phyloP scores from a whole-genome alignment of 2,888 invertebrate genomes.

The Plagodis pulveraria region DNA sequence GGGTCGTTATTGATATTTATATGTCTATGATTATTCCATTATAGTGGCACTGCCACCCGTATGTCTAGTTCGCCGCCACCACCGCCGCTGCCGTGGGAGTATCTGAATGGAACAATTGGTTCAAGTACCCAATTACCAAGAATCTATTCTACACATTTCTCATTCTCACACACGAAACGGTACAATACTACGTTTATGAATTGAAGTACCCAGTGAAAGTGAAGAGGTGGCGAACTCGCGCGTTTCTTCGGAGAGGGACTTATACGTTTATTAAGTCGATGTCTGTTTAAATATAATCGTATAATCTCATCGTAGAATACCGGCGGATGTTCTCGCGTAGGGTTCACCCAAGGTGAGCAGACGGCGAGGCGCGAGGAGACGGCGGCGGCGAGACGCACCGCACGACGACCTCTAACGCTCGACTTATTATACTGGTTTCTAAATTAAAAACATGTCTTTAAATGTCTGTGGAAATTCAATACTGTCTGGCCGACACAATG shows the following conservation, averaged over 20 bases:
- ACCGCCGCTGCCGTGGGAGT: slow-evolving; percentile 25
- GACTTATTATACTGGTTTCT: slow-evolving; percentile 65
- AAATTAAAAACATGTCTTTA: slow-evolving; percentile 70
- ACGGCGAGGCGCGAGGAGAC: slow-evolving; percentile 74
- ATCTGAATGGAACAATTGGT: slow-evolving; percentile 30
- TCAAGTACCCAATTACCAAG: slow-evolving; percentile 26
- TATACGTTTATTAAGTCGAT: slow-evolving; percentile 43
- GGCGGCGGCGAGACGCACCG: slow-evolving; percentile 67
- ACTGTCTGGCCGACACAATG: slow-evolving; percentile 65
- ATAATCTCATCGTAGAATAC: slow-evolving; percentile 40
- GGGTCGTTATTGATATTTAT: slow-evolving; percentile 28
- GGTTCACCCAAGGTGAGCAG: slow-evolving; percentile 74
- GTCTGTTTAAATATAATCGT: slow-evolving; percentile 49
- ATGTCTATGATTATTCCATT: slow-evolving; percentile 27
- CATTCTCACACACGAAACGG: slow-evolving; percentile 32
- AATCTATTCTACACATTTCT: slow-evolving; percentile 27
- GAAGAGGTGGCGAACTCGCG: slow-evolving; percentile 48
- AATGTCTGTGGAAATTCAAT: slow-evolving; percentile 69
- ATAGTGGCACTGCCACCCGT: slow-evolving; percentile 28
- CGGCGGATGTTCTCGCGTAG: slow-evolving; percentile 59
- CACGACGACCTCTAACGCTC: slow-evolving; percentile 63
- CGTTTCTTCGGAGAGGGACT: slow-evolving; percentile 44
- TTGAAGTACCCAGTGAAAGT: slow-evolving; percentile 53
- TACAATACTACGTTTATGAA: slow-evolving; percentile 33
- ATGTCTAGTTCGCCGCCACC: slow-evolving; percentile 18